Evolutionary conservation across 2,113 vertebrate genomes (phyloP), one percentile per base, ranked within the genome.

Genomic region (Eulemur rufifrons): DNA sequence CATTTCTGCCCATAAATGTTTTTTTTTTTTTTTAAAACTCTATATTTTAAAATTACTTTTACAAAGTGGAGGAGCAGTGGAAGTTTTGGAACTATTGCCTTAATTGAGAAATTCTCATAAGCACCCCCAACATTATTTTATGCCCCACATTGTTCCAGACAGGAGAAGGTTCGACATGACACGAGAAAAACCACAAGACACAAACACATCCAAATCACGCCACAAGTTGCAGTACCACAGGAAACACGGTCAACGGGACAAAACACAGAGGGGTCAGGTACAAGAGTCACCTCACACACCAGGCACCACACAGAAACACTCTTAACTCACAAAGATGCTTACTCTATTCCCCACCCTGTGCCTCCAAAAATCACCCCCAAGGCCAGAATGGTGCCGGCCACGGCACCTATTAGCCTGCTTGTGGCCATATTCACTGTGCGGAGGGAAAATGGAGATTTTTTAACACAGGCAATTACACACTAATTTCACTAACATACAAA

Each of bases 351-450:
- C 99, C 99, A 99, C 99, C 99, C 99, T 99, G 99, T 99, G 99
- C 99, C 99, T 99, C 99, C 99, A 99, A 99, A 99, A 99, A 99
- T 99, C 99, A 99, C 99, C 99, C 99, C 99, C 99, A 99, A 99
- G 99, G 99, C 99, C 99, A 99, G 99, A 99, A 99, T 99, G 99
- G 99, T 99, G 99, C 99, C 99, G 98, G 99, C 99, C 99, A 99
- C 99, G 98, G 99, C 99, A 99, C 99, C 99, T 99, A 99, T 99
- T 98, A 99, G 99, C 99, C 99, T 99, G 99, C 99, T 99, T 99
- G 99, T 99, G 96, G 99, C 99, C 99, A 99, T 99, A 99, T 99
- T 99, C 99, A 99, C 99, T 99, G 99, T 99, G 99, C 88, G 99
- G 99, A 99, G 99, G 99, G 99, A 99, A 99, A 99, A 99, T 95